Base-by-base conservation (phyloP, 1,140 invertebrate genomes). In the Zaprionus camerounensis region DNA sequence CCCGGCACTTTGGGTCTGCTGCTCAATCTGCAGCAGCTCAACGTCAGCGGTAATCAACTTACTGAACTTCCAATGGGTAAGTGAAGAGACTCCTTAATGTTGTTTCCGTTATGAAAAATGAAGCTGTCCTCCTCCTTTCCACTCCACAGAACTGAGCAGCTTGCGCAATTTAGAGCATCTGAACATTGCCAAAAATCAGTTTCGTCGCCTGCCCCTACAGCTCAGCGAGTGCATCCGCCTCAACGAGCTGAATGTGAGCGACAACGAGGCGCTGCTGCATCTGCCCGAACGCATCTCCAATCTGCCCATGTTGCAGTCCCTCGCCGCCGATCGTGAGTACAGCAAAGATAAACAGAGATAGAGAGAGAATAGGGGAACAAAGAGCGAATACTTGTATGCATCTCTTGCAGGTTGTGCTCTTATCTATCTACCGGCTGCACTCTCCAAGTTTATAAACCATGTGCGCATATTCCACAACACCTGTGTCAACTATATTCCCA, bases 401-500 rank as follows among this genome's bases (percentile, higher is more conserved):
- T 63, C 46, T 72, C 15, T 67, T 59, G 26, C 56, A 92, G 92
- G 91, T 38, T 92, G 92, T 24, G 53, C 79, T 62, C 80, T 92
- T 44, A 22, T 91, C 22, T 92, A 92, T 46, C 72, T 92, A 26
- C 92, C 92, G 62, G 91, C 88, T 20, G 91, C 91, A 12, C 81
- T 92, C 63, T 87, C 91, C 51, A 92, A 92, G 69, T 91, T 91
- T 46, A 72, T 92, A 58, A 90, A 85, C 53, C 91, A 92, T 68
- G 81, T 92, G 55, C 82, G 91, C 57, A 92, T 92, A 51, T 92
- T 92, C 66, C 91, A 92, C 78, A 92, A 92, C 65, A 82, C 91
- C 3, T 61, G 75, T 12, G 80, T 92, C 20, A 92, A 92, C 24
- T 91, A 92, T 57, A 87, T 92, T 71, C 92, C 92, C 20, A 91